phyloP scores from a whole-genome alignment of 1,140 invertebrate genomes.

The Drosophila nannoptera region DNA sequence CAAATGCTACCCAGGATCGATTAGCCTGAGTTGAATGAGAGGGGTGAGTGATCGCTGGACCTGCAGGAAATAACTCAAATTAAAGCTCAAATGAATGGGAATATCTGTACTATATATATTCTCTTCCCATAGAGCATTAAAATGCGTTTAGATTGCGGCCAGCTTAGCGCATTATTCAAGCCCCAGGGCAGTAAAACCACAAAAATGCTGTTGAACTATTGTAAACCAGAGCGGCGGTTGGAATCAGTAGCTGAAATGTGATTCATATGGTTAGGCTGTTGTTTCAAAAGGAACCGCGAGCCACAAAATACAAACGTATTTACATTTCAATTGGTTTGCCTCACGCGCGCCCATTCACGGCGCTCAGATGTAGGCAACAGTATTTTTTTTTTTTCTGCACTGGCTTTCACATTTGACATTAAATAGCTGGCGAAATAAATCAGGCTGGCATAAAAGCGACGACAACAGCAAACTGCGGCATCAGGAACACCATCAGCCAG shows the following conservation, averaged over 20 bases:
- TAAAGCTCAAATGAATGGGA: too few species aligned
- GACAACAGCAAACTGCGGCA: constrained; percentile 28
- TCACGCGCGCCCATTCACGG: constrained; percentile 4
- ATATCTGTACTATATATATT: too few species aligned
- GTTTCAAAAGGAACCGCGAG: constrained; percentile 13
- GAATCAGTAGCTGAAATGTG: constrained; percentile 26
- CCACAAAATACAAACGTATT: constrained; percentile 31
- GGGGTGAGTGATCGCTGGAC: too few species aligned
- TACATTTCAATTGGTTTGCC: constrained; percentile 48
- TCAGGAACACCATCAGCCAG: constrained; percentile 39
- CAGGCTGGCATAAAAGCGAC: constrained; percentile 37
- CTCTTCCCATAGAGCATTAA: too few species aligned
- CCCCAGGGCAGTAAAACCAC: constrained; percentile 18
- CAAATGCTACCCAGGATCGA: background rate
- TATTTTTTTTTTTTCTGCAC: constrained; percentile 29
- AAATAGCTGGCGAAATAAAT: constrained; percentile 76
- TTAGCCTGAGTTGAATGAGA: too few species aligned
- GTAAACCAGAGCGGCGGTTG: constrained; percentile 15
- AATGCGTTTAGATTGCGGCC: too few species aligned
- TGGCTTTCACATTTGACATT: constrained; percentile 59
- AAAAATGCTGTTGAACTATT: constrained; percentile 21
- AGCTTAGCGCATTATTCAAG: too few species aligned
- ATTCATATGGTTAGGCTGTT: constrained; percentile 22
- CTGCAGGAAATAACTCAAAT: too few species aligned
- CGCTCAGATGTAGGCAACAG: constrained; percentile 60